phyloP scores from a whole-genome alignment of 2,797 vertebrate species.

The Petrocephalus sullivani region DNA sequence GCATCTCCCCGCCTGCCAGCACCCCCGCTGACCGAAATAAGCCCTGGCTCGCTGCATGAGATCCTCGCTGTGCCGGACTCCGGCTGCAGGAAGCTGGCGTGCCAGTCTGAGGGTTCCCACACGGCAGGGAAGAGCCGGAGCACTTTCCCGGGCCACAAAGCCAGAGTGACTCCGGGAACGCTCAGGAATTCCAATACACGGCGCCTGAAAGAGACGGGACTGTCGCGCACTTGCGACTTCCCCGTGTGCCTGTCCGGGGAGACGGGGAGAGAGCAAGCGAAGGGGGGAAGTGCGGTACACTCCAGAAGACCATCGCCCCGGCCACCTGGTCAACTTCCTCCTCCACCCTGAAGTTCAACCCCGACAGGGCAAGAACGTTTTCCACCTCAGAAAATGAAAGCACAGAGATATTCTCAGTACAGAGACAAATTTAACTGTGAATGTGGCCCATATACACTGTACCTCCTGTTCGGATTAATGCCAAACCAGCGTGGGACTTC shows the following conservation, averaged over 20 bases:
- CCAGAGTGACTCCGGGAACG: neutral
- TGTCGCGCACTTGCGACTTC: neutral
- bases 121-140: neutral
- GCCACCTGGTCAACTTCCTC: neutral
- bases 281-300: neutral
- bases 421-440: neutral
- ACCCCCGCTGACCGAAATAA: neutral
- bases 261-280: neutral
- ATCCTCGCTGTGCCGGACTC: too few relatives aligned
- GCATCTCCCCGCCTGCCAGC: neutral
- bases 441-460: constrained; percentile 13
- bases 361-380: neutral
- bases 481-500: neutral
- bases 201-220: neutral
- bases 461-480: neutral
- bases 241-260: neutral
- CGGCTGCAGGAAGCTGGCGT: neutral
- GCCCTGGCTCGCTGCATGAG: neutral
- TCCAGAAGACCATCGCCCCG: neutral
- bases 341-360: neutral
- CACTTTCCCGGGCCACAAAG: neutral
- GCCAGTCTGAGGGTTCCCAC: neutral
- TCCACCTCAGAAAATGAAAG: neutral
- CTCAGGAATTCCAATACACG: neutral
- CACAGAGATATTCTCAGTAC: neutral